These are phyloP conservation scores for Agelastica alni DNA, from an alignment of 2,888 invertebrate genomes.

Conservation along the genomic window DNA sequence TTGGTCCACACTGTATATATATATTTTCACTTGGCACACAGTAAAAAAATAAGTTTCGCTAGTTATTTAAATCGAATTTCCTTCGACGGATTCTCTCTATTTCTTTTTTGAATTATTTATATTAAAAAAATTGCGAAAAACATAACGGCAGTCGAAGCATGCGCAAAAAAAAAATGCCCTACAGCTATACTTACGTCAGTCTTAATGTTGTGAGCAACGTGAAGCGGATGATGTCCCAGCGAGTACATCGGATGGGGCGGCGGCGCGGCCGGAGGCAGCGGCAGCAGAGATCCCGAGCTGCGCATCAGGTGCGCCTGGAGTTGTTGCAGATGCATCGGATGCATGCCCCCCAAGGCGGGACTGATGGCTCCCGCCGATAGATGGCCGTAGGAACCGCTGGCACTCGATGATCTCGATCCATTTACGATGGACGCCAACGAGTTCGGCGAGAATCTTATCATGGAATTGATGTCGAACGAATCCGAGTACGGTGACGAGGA, in stretches of 20 bases:
- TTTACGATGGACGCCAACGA: slow-evolving; percentile 82
- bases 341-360: slow-evolving; percentile 76
- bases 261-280: slow-evolving; percentile 57
- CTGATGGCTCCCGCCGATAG: slow-evolving; percentile 88
- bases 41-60: too few relatives aligned
- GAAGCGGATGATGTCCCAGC: slow-evolving; percentile 55
- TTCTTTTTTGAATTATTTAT: too few relatives aligned
- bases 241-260: slow-evolving; percentile 53
- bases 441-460: slow-evolving; percentile 94
- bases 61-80: too few relatives aligned
- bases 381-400: slow-evolving; percentile 96
- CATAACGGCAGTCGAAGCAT: too few relatives aligned
- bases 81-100: too few relatives aligned
- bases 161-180: too few relatives aligned
- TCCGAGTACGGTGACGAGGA: slow-evolving; percentile 96
- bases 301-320: slow-evolving; percentile 79
- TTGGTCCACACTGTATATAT: too few relatives aligned
- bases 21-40: too few relatives aligned
- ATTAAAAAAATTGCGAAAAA: too few relatives aligned
- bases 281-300: slow-evolving; percentile 63
- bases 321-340: slow-evolving; percentile 71
- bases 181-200: slow-evolving; percentile 51
- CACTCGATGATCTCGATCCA: slow-evolving; percentile 84
- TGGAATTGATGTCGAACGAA: slow-evolving; percentile 92
- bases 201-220: slow-evolving; percentile 51